These are phyloP conservation scores for Danaus melanippus DNA, from an alignment of 1,140 invertebrate species.

Conservation along the genomic window DNA sequence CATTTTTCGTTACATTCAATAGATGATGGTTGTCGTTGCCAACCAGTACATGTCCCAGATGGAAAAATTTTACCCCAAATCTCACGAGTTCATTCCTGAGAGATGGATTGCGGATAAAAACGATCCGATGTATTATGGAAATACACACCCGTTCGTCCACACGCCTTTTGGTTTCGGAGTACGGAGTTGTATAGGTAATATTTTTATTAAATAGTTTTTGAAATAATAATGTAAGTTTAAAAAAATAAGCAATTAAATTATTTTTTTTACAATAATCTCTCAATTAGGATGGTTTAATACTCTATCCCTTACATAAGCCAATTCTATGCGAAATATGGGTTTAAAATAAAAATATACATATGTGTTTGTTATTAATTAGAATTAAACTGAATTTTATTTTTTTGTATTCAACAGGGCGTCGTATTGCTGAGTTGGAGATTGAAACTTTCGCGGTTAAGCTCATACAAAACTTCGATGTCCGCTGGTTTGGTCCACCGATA, in stretches of 20 bases:
- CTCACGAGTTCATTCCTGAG: constrained; percentile 73
- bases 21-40: constrained; percentile 11
- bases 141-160: constrained; percentile 72
- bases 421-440: constrained; percentile 82
- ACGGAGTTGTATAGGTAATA: constrained; percentile 68
- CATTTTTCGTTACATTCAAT: no score
- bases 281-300: no score
- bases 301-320: no score
- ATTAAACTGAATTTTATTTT: no score
- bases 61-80: constrained; percentile 66
- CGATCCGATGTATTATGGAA: constrained; percentile 53
- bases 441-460: constrained; percentile 76
- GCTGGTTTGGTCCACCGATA: constrained; percentile 64
- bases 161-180: constrained; percentile 76
- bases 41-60: constrained; percentile 31
- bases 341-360: background rate
- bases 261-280: no score
- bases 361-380: background rate
- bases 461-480: constrained; percentile 72
- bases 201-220: background rate
- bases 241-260: no score
- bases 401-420: constrained; percentile 56
- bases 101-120: constrained; percentile 68
- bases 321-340: no score
- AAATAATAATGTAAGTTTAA: no score